phyloP scores from a whole-genome alignment of 2,888 invertebrate genomes.

The Leucozona laternaria region DNA sequence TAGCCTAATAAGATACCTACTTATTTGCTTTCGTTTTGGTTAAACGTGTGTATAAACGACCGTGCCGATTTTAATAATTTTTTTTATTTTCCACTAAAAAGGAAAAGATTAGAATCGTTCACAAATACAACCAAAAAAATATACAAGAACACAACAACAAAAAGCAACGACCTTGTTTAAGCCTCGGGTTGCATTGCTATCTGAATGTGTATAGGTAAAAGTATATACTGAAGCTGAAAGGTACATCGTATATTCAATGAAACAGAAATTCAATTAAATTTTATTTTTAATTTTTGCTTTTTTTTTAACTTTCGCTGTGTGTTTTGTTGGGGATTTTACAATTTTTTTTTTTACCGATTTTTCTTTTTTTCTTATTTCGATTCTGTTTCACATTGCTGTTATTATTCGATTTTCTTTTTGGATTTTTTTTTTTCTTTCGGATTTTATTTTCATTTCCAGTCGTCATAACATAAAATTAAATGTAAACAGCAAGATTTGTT shows the following conservation, averaged over 20 bases:
- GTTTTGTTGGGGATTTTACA: conserved; percentile 38
- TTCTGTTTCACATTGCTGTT: conserved; percentile 45
- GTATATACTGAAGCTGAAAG: background rate
- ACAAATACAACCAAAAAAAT: background rate
- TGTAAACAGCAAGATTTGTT: conserved; percentile 64
- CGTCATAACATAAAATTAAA: conserved; percentile 75
- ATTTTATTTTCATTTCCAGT: conserved; percentile 65
- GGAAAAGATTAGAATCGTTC: conserved; percentile 5
- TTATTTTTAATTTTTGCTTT: conserved; percentile 54
- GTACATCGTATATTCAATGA: conserved; percentile 64
- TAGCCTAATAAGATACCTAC: background rate
- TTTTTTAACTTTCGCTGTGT: conserved; percentile 19
- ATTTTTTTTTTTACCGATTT: conserved; percentile 27
- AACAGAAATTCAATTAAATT: conserved; percentile 74
- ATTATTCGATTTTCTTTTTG: conserved; percentile 65
- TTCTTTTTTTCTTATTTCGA: conserved; percentile 27
- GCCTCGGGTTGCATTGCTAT: background rate
- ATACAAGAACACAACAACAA: background rate
- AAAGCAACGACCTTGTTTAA: background rate
- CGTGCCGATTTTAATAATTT: conserved; percentile 1
- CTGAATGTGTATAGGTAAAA: background rate
- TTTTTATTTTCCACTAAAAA: conserved; percentile 1
- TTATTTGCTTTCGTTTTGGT: background rate
- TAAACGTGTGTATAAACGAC: background rate
- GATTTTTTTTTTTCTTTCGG: conserved; percentile 16